These are phyloP conservation scores for Urosaurus nigricauda DNA, from an alignment of 2,797 vertebrate species.

Conservation along the genomic window DNA sequence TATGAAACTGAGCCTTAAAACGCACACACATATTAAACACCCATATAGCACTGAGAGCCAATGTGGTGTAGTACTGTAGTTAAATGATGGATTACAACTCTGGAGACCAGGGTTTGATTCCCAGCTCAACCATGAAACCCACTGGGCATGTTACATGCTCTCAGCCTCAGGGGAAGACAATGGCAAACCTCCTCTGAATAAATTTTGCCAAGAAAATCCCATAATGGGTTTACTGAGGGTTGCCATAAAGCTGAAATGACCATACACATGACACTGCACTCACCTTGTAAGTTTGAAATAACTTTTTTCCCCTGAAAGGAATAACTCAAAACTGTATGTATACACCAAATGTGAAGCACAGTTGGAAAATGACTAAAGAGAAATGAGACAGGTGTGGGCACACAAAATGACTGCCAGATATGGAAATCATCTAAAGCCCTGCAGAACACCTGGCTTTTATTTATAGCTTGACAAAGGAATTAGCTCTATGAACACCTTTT, in stretches of 20 bases:
- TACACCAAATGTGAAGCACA: not conserved
- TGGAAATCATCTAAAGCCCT: slow-evolving; percentile 19
- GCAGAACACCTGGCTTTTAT: not conserved
- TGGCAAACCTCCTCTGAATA: too few species aligned
- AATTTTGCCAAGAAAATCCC: too few species aligned
- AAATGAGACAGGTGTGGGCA: rapidly evolving
- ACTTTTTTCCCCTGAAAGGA: not conserved
- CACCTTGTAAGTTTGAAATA: not conserved
- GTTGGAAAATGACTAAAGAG: not conserved
- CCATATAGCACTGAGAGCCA: too few species aligned
- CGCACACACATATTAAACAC: not conserved
- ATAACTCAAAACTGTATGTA: not conserved
- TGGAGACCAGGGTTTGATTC: too few species aligned
- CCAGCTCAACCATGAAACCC: too few species aligned
- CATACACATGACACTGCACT: not conserved
- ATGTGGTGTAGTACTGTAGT: too few species aligned
- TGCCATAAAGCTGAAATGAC: too few species aligned
- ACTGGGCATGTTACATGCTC: too few species aligned
- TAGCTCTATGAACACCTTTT: not conserved
- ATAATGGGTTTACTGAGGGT: too few species aligned
- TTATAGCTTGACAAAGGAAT: slow-evolving; percentile 5
- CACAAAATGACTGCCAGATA: not conserved
- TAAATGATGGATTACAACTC: too few species aligned
- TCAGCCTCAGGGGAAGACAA: too few species aligned
- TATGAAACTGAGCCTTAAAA: slow-evolving; percentile 20